Evolutionary conservation across 2,113 vertebrate species (phyloP), one percentile per base, ranked within the genome.

Genomic region (Protobothrops mucrosquamatus): DNA sequence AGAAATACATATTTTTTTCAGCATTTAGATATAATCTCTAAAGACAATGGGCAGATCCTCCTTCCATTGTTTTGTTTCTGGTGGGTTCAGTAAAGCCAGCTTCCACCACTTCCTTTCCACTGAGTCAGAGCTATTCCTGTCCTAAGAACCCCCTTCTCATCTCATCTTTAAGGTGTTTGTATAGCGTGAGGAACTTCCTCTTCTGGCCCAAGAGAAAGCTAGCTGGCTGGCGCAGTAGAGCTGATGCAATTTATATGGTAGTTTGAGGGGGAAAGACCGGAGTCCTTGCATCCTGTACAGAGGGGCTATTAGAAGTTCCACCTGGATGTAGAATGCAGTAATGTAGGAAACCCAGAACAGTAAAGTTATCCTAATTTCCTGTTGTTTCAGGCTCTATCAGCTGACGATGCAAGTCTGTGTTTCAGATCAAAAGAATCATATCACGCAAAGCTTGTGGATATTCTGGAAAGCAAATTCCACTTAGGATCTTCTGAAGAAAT

Each of bases 61-160:
- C 87, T 89, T 57, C 54, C 43, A 54, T 64, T 88, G 48, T 92
- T 48, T 88, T 34, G 9, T 61, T 64, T n/a, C 51, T 55, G 57
- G 61, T 88, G 14, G 88, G 46, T 55, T 87, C 87, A 85, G 55
- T 46, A 55, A 61, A 89, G 90, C 46, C 74, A 85, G 90, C 69
- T 89, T 92, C 93, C 69, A 14, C 43, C 18, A 46, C 87, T 92
- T 93, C 93, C 90, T 89, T 91, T 18, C 93, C 46, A 29, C 0
- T 89, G 55, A 89, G 87, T 93, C 90, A 89, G 57, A 85, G n/a
- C 24, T 86, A 91, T 93, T 64, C 87, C 89, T 56, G 52, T 81
- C 39, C 86, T 29, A 88, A 51, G n/a, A 56, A 61, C 55, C 87
- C 29, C 55, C 34, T 89, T 91, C 89, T 54, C 20, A 85, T 61